Conservation (phyloP, 2,113 vertebrate species). For the Gopherus flavomarginatus region DNA sequence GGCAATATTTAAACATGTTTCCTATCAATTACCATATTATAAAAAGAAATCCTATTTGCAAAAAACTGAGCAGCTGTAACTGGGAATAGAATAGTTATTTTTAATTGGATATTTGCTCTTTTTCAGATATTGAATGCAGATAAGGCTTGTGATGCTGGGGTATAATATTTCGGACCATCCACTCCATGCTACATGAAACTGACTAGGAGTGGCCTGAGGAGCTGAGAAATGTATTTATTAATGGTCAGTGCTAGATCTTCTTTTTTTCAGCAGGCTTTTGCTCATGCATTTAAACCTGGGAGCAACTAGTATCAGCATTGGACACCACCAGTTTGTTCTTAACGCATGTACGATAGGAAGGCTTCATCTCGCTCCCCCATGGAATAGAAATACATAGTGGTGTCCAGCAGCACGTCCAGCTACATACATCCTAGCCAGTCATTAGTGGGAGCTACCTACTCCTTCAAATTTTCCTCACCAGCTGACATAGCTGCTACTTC, state of each 20-base stretch:
- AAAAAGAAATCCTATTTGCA: slow-evolving; percentile 50
- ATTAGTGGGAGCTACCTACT: background rate
- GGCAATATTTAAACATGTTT: slow-evolving; percentile 27
- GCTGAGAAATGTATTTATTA: background rate
- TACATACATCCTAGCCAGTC: background rate
- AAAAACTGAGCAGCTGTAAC: slow-evolving; percentile 56
- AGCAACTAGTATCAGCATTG: background rate
- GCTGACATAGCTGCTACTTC: background rate
- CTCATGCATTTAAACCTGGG: slow-evolving; percentile 9
- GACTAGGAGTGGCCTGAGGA: background rate
- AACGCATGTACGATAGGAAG: background rate
- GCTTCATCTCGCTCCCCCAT: background rate
- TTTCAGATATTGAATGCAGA: slow-evolving; percentile 67
- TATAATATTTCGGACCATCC: background rate
- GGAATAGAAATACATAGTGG: background rate
- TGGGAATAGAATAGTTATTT: slow-evolving; percentile 55
- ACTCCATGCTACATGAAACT: background rate
- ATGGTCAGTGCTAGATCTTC: background rate
- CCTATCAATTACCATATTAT: slow-evolving; percentile 21
- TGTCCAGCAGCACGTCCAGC: background rate
- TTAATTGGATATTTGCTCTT: slow-evolving; percentile 61
- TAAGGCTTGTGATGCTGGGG: slow-evolving; percentile 48
- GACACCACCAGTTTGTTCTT: background rate
- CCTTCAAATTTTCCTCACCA: background rate
- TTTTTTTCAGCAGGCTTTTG: background rate